Conservation (phyloP, 1,140 invertebrate genomes). For the Reticulitermes speratus region DNA sequence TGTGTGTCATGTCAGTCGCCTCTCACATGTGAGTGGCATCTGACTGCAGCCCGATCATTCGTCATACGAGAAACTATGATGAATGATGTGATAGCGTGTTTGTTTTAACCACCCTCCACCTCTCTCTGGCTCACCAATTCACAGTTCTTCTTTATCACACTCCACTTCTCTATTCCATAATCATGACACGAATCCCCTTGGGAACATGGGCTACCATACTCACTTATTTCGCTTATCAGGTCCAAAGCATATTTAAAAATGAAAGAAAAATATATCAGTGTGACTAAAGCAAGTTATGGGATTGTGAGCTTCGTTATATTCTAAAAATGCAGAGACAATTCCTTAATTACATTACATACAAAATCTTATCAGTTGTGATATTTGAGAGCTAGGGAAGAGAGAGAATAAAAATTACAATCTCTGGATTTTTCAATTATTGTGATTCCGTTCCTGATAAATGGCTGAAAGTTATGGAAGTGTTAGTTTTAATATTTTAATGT, state of each 20-base stretch:
- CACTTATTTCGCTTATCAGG: background rate
- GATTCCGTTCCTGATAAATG: no score
- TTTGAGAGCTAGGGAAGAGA: no score
- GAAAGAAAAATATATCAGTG: no score
- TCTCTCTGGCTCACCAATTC: background rate
- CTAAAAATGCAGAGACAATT: no score
- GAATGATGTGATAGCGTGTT: slow-evolving; percentile 1
- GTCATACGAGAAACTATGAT: slow-evolving; percentile 12
- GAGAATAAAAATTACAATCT: no score
- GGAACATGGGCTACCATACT: background rate
- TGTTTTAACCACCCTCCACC: background rate
- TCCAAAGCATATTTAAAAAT: background rate
- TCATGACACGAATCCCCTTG: background rate
- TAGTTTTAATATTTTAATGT: no score
- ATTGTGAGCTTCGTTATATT: no score
- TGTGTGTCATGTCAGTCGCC: background rate
- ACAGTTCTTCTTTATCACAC: background rate
- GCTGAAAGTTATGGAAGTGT: no score
- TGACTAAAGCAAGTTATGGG: no score
- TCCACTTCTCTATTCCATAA: background rate
- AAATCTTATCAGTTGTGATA: no score
- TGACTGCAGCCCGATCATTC: background rate
- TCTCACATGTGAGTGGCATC: background rate
- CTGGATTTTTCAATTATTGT: no score
- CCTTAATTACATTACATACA: no score